Evolutionary conservation across 2,797 vertebrate genomes (phyloP).

Genomic region (Macrochelys suwanniensis): DNA sequence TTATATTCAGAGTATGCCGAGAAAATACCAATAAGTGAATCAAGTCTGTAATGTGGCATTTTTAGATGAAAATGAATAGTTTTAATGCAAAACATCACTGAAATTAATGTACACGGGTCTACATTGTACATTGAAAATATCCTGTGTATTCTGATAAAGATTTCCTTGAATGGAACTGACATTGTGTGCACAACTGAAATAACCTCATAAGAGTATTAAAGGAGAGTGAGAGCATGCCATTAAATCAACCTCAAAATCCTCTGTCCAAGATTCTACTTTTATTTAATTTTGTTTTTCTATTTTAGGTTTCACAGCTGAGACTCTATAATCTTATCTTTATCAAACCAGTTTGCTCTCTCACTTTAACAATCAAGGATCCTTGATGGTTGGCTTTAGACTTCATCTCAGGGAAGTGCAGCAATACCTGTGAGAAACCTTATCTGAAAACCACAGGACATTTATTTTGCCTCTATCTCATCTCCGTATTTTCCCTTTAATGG

Average conservation of each 20-base stretch:
- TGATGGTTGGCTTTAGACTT: slow-evolving; percentile 43
- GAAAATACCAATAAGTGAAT: slow-evolving; percentile 23
- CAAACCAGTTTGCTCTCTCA: slow-evolving; percentile 50
- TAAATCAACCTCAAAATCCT: slow-evolving; percentile 39
- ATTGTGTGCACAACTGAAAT: neutral
- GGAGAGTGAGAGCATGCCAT: neutral
- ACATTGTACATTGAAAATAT: slow-evolving; percentile 31
- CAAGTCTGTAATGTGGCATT: neutral
- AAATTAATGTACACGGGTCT: slow-evolving; percentile 20
- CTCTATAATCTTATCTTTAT: slow-evolving; percentile 67
- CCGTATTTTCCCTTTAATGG: slow-evolving; percentile 44
- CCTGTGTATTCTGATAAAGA: neutral
- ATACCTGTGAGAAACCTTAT: slow-evolving; percentile 62
- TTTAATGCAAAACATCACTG: neutral
- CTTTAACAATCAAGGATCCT: slow-evolving; percentile 45
- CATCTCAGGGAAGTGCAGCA: slow-evolving; percentile 34
- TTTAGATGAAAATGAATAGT: neutral
- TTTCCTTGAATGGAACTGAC: slow-evolving; percentile 34
- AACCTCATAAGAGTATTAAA: slow-evolving; percentile 27
- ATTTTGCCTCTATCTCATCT: slow-evolving; percentile 43
- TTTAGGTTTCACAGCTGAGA: slow-evolving; percentile 57
- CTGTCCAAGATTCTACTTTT: neutral
- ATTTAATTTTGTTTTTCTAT: slow-evolving; percentile 67
- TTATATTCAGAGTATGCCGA: neutral
- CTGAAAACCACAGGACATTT: slow-evolving; percentile 61